Percentiles rank a stretch among this genome's conserved stretches.
These are phyloP conservation scores for Cercopithecus neglectus DNA, from an alignment of 2,797 vertebrate species.

Conservation along the genomic window DNA sequence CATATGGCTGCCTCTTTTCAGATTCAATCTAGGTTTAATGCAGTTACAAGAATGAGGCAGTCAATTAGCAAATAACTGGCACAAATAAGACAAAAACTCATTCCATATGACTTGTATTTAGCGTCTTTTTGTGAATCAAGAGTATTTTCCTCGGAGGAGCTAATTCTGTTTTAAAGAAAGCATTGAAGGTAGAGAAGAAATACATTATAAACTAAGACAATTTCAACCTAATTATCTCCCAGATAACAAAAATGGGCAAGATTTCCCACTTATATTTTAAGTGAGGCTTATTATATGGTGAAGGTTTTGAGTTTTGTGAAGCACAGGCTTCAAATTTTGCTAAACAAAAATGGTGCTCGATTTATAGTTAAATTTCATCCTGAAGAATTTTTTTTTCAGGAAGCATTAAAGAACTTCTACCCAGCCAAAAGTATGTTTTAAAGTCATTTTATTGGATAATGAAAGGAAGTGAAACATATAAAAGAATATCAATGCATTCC, in stretches of 20 bases:
- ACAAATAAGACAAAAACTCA: background rate
- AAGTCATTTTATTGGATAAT: conserved; percentile 28
- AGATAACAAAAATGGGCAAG: background rate
- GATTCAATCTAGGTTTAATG: background rate
- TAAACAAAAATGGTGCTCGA: background rate
- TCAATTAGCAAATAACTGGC: background rate
- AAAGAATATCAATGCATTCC: background rate
- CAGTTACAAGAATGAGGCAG: background rate
- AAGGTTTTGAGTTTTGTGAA: background rate
- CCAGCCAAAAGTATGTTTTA: background rate
- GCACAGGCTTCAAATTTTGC: background rate
- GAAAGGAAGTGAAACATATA: background rate
- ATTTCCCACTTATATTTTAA: conserved; percentile 19
- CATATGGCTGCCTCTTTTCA: background rate
- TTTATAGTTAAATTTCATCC: background rate
- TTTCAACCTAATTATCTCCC: background rate
- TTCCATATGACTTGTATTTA: background rate
- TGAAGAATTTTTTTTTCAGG: background rate
- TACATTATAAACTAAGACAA: background rate
- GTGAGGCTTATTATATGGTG: background rate
- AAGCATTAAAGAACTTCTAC: background rate
- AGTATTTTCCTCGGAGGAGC: background rate
- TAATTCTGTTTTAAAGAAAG: conserved; percentile 15
- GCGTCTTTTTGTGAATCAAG: background rate
- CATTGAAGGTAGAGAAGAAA: background rate